Base-by-base conservation (phyloP, 2,113 vertebrate species). In the Symphodus melops region DNA sequence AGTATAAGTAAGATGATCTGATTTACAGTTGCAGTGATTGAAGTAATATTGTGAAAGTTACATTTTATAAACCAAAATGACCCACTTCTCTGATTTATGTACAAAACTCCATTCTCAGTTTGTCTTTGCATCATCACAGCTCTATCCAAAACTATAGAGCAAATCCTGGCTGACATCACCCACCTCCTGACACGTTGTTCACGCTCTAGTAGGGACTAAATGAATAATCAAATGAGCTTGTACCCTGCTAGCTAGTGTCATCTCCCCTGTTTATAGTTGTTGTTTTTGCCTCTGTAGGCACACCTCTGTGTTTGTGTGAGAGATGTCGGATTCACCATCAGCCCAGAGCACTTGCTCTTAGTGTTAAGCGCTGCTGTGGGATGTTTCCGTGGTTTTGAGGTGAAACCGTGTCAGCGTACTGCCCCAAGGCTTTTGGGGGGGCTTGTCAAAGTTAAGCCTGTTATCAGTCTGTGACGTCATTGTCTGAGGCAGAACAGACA, bases 371-470 rank as follows among this genome's bases (percentile, higher is more conserved):
- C 70, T 51, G 63, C 73, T 76, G 70, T 37, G 59, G 79, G 83
- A 76, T 67, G 70, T 81, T 72, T 85, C 60, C 70, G 82, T 6
- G 70, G 68, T 60, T 87, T 63, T 28, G 60, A 85, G 83, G 70
- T 85, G 73, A 85, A 90, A 86, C 70, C 72, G 77, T 85, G 84
- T 85, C 77, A 83, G 66, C 57, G 77, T 62, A 48, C 75, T 58
- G 77, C 72, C 81, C 48, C 28, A 10, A 73, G 84, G 66, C 59
- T 58, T 78, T 68, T 60, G 19, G 53, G 52, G 52, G 28, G 68
- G 64, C 51, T 79, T 39, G 56, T 82, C 77, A 89, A 82, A 86
- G 70, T 86, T 82, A 85, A 87, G 81, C 82, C 72, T 76, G 75
- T 81, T 87, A 82, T 74, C 75, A 53, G 71, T 79, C 72, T 73